A percentile compares a stretch with the other conserved stretches of the same genome.
phyloP scores from a whole-genome alignment of 2,113 vertebrate species.

The Fukomys damarensis region DNA sequence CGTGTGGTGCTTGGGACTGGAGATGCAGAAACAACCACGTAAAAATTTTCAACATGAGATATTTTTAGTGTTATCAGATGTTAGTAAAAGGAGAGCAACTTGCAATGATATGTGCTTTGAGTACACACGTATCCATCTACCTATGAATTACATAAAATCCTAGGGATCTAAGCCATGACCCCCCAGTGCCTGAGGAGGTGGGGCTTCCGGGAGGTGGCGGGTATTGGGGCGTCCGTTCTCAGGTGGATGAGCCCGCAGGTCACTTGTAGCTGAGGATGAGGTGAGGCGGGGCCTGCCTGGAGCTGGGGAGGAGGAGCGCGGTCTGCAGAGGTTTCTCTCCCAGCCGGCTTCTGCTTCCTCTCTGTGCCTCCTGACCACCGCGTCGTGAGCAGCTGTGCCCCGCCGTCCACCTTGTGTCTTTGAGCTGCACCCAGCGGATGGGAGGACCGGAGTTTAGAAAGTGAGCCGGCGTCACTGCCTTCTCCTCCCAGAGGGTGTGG shows the following conservation, averaged over 20 bases:
- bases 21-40: not conserved
- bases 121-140: not conserved
- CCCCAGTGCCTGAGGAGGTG: no score
- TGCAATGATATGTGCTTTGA: not conserved
- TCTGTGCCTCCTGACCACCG: not conserved
- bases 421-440: not conserved
- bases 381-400: not conserved
- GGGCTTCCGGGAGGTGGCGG: not conserved
- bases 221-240: not conserved
- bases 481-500: not conserved
- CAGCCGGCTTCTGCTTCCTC: not conserved
- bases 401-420: no score
- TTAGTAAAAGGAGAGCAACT: not conserved
- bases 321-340: not conserved
- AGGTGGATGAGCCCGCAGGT: fast-evolving
- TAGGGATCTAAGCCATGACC: not conserved
- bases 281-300: not conserved
- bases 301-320: not conserved
- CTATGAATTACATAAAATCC: not conserved
- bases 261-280: not conserved
- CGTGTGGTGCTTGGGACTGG: not conserved
- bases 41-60: no score
- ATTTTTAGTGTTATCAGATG: not conserved
- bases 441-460: fast-evolving
- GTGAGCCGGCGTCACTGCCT: not conserved